A percentile compares a stretch with the other conserved stretches of the same genome.
Conservation (phyloP, 2,888 invertebrate genomes). For the Caenorhabditis sulstoni region DNA sequence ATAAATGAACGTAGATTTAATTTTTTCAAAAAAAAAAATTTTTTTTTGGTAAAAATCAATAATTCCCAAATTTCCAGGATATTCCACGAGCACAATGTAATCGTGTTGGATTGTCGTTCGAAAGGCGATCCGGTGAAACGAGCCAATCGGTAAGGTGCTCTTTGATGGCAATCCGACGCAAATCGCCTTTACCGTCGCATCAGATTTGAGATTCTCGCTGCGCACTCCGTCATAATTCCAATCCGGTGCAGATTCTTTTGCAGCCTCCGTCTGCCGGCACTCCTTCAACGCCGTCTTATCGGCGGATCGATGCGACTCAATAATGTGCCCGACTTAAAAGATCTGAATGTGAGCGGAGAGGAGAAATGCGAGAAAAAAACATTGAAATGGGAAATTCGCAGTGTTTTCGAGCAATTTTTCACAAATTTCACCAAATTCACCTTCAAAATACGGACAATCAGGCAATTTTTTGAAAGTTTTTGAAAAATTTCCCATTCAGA, state of each 20-base stretch:
- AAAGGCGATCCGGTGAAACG: conserved; percentile 61
- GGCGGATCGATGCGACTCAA: conserved; percentile 68
- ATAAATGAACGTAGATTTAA: too few species aligned
- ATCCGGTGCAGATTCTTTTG: conserved; percentile 40
- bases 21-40: neutral
- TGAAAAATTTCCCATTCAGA: conserved; percentile 10
- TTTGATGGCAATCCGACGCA: neutral
- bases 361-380: neutral
- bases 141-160: conserved; percentile 57
- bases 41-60: neutral
- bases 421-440: too few species aligned
- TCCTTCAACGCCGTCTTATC: conserved; percentile 81
- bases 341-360: conserved; percentile 26
- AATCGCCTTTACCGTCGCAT: too few species aligned
- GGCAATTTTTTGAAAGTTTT: too few species aligned
- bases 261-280: conserved; percentile 87
- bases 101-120: conserved; percentile 64
- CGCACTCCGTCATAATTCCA: neutral
- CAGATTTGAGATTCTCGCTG: too few species aligned
- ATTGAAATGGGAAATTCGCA: neutral
- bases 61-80: conserved; percentile 33
- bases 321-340: conserved; percentile 58
- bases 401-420: too few species aligned
- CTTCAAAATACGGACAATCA: too few species aligned
- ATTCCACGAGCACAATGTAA: conserved; percentile 36